These are phyloP conservation scores for Liasis olivaceus DNA, from an alignment of 2,797 vertebrate species.

Conservation along the genomic window DNA sequence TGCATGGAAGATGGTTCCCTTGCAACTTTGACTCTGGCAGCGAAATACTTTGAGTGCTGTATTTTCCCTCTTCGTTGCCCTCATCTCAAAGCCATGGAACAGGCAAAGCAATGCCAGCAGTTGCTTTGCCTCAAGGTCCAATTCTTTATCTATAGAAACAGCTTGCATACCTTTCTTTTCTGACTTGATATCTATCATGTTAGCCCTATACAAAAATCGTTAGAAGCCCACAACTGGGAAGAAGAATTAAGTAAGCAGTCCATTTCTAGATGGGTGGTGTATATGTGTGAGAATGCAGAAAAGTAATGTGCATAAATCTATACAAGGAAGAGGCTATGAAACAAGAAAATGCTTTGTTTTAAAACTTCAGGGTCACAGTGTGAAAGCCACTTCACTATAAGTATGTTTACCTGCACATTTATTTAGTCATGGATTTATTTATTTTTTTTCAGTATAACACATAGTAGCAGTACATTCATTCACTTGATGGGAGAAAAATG, in stretches of 20 bases:
- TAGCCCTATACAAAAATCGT: neutral
- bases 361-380: conserved; percentile 45
- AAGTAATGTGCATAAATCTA: neutral
- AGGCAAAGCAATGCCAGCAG: neutral
- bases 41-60: neutral
- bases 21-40: neutral
- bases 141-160: neutral
- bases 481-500: conserved; percentile 49
- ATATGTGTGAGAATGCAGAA: neutral
- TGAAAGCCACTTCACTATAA: conserved; percentile 38
- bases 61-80: neutral
- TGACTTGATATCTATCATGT: neutral
- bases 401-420: conserved; percentile 42
- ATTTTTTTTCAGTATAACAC: conserved; percentile 48
- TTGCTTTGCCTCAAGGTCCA: neutral
- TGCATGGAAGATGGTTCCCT: neutral
- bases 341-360: neutral
- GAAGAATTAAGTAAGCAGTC: neutral
- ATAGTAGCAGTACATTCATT: conserved; percentile 13
- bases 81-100: neutral
- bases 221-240: neutral
- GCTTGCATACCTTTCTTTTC: neutral
- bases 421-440: conserved; percentile 52
- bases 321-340: neutral
- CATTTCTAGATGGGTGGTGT: neutral